Percentiles rank a stretch among this genome's conserved stretches.
phyloP scores from a whole-genome alignment of 2,113 vertebrate species.

The Peromyscus maniculatus region DNA sequence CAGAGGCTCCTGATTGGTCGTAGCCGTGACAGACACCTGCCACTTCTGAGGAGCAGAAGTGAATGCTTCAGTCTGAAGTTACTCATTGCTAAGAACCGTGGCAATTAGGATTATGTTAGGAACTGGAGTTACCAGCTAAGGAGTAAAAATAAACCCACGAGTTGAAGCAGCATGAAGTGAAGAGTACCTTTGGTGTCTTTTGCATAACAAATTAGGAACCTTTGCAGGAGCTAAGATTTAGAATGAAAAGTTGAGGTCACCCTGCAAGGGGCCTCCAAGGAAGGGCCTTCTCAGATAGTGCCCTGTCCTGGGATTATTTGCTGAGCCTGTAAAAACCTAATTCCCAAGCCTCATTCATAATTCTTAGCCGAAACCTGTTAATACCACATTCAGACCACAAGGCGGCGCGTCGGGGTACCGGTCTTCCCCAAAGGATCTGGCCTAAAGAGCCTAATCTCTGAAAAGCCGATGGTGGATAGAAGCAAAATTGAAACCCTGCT shows the following conservation, averaged over 20 bases:
- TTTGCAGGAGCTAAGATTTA: background rate
- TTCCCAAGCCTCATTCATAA: background rate
- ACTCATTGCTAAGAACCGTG: rapidly evolving
- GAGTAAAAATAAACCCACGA: background rate
- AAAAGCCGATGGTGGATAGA: background rate
- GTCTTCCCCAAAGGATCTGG: background rate
- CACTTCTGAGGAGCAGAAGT: background rate
- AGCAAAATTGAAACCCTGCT: background rate
- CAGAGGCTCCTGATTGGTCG: background rate
- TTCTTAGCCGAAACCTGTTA: background rate
- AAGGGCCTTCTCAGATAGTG: background rate
- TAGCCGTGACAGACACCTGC: background rate
- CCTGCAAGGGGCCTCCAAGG: background rate
- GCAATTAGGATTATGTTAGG: background rate
- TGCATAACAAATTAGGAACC: background rate
- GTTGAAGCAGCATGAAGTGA: background rate
- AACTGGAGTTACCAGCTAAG: background rate
- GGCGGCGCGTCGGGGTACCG: conserved; percentile 27
- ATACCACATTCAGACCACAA: conserved; percentile 22
- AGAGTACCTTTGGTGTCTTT: background rate
- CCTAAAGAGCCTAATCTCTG: background rate
- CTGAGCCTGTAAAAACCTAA: background rate
- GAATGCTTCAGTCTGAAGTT: background rate
- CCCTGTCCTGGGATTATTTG: background rate
- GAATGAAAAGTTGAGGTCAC: background rate